phyloP scores from a whole-genome alignment of 2,113 vertebrate genomes.

The Aspiorhynchus laticeps region DNA sequence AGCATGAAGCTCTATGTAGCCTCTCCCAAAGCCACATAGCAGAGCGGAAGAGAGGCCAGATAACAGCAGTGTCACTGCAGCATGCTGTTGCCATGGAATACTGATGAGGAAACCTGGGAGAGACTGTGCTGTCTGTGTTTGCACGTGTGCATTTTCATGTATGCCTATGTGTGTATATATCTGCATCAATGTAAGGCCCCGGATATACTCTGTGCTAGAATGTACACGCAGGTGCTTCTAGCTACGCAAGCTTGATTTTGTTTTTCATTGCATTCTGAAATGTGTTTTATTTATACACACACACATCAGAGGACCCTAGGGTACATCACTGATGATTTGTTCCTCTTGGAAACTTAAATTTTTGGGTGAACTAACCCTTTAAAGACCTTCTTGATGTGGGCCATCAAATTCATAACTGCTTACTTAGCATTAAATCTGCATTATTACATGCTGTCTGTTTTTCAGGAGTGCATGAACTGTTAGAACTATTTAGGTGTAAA shows the following conservation, averaged over 20 bases:
- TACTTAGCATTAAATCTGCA: not conserved
- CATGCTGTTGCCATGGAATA: constrained; percentile 51
- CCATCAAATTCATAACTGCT: not conserved
- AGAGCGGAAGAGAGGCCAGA: constrained; percentile 46
- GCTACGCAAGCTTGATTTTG: not conserved
- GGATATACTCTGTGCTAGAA: not conserved
- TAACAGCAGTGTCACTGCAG: constrained; percentile 50
- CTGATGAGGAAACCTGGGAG: constrained; percentile 47
- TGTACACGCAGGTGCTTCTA: not conserved
- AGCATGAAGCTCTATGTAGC: constrained; percentile 45
- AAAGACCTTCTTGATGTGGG: not conserved
- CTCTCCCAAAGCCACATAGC: constrained; percentile 40
- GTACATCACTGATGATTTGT: not conserved
- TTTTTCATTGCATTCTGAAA: not conserved
- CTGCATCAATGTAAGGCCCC: constrained; percentile 3
- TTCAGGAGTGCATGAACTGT: not conserved
- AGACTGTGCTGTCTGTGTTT: constrained; percentile 32
- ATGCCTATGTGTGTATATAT: constrained; percentile 18
- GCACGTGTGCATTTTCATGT: constrained; percentile 20
- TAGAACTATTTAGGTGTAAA: not conserved
- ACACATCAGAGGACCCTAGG: not conserved
- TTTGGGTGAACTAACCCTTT: too few species aligned
- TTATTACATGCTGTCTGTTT: not conserved
- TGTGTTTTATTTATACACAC: too few species aligned
- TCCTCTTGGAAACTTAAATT: not conserved